These are phyloP conservation scores for Sebastes kiyomatsui DNA, from an alignment of 2,797 vertebrate species.

Conservation along the genomic window DNA sequence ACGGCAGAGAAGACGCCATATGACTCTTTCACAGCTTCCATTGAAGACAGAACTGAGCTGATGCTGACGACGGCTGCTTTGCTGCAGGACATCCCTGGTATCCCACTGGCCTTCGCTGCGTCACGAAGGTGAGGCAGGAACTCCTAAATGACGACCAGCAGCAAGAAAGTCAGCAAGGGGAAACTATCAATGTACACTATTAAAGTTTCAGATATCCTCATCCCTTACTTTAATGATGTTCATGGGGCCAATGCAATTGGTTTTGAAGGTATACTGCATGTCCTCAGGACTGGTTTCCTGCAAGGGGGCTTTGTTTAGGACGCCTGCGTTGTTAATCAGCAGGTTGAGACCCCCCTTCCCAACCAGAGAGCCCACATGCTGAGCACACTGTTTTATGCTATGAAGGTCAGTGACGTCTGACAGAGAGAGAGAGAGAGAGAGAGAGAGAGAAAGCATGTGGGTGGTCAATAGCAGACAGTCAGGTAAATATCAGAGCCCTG, in stretches of 20 bases:
- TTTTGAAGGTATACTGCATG: slow-evolving; percentile 57
- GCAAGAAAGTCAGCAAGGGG: neutral
- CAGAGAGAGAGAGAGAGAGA: slow-evolving; percentile 7
- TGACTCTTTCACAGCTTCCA: neutral
- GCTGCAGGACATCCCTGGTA: slow-evolving; percentile 73
- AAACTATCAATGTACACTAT: neutral
- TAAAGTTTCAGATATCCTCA: neutral
- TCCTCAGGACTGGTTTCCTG: slow-evolving; percentile 43
- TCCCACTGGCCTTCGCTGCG: slow-evolving; percentile 62
- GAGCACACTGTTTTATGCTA: slow-evolving; percentile 56
- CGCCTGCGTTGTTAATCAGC: slow-evolving; percentile 71
- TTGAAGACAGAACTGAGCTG: slow-evolving; percentile 56
- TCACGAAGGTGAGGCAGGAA: slow-evolving; percentile 77
- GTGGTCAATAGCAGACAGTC: slow-evolving; percentile 15
- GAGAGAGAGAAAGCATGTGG: neutral
- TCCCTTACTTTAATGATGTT: slow-evolving; percentile 51
- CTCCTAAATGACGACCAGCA: slow-evolving; percentile 50
- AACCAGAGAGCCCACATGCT: slow-evolving; percentile 54
- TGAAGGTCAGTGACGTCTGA: slow-evolving; percentile 66
- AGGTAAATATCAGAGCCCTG: slow-evolving; percentile 24
- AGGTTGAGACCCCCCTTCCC: slow-evolving; percentile 65
- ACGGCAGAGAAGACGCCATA: slow-evolving; percentile 24
- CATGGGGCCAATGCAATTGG: slow-evolving; percentile 63
- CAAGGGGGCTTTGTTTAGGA: slow-evolving; percentile 15
- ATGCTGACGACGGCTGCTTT: slow-evolving; percentile 81